Base-by-base conservation (phyloP, 2,797 vertebrate genomes). In the Propithecus deckenii region DNA sequence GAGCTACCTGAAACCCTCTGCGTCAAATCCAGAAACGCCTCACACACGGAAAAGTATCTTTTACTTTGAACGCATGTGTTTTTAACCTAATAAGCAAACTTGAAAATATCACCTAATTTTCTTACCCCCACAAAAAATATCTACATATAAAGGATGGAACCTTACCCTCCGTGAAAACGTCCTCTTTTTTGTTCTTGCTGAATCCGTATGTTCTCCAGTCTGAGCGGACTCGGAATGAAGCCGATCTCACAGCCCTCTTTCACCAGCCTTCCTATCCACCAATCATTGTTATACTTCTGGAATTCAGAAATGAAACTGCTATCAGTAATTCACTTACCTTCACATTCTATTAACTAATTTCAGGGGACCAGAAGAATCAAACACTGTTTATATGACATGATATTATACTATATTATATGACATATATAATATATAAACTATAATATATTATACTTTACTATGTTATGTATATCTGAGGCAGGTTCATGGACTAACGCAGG, bases 171-270 rank as follows among this genome's bases (percentile, higher is more conserved):
- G 46, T 99, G 99, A 98, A 99, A 99, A 95, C 99, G 99, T 46
- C 99, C 99, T 96, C 99, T 99, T 98, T 99, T 99, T 98, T 99
- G 99, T 71, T 99, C 99, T 97, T 99, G 99, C 97, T 99, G 99
- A 84, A 99, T 99, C 94, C 99, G 99, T 97, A 99, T 99, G 87
- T 99, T 99, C 98, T 99, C 99, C 98, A 99, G 97, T 91, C 99
- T 99, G 83, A 99, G 99, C 0, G 99, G 99, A 98, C 99, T 99
- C 12, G 99, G 99, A 96, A 99, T 99, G 97, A 99, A 99, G 97
- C 99, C 99, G 25, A 99, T 99, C 97, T 99, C 99, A n/a, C 99
- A 99, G 97, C 99, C 99, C 94, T 99, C 99, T 98, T 99, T 99
- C 69, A 99, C 99, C 98, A 99, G 99, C 74, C 99, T 99, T 76